Conservation (phyloP, 2,888 invertebrate species). For the Monopis laevigella region DNA sequence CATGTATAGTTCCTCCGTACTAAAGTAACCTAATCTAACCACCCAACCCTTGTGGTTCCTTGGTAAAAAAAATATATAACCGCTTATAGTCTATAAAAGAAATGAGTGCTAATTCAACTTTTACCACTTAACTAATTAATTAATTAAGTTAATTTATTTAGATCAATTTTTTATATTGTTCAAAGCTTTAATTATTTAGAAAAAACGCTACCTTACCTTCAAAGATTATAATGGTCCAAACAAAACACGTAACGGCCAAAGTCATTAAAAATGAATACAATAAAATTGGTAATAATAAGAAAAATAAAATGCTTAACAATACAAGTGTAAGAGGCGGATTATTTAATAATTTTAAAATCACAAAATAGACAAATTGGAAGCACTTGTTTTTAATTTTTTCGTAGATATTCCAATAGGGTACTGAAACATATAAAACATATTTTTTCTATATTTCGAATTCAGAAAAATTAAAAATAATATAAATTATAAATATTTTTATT, state of each 20-base stretch:
- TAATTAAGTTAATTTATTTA: too few relatives aligned
- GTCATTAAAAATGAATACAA: slow-evolving; percentile 19
- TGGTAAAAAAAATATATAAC: too few relatives aligned
- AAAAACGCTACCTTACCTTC: slow-evolving; percentile 31
- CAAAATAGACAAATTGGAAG: neutral
- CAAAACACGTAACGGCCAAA: slow-evolving; percentile 23
- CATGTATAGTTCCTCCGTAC: too few relatives aligned
- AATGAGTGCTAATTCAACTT: too few relatives aligned
- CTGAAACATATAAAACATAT: slow-evolving; percentile 10
- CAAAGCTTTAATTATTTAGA: slow-evolving; percentile 3
- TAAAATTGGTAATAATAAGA: slow-evolving; percentile 24
- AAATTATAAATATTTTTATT: neutral
- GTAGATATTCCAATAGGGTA: neutral
- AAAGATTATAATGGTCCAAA: slow-evolving; percentile 28
- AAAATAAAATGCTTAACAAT: slow-evolving; percentile 17
- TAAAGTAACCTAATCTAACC: too few relatives aligned
- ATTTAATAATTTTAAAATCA: slow-evolving; percentile 13
- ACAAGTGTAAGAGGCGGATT: slow-evolving; percentile 31
- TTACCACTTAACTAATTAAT: too few relatives aligned
- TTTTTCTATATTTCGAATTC: neutral
- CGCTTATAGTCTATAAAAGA: too few relatives aligned
- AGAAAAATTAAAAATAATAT: neutral
- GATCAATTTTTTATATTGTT: neutral
- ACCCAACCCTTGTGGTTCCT: too few relatives aligned
- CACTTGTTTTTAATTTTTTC: slow-evolving; percentile 2